Percentiles rank a stretch among this genome's conserved stretches.
Evolutionary conservation across 2,888 invertebrate species (phyloP).

Genomic region (Acanthoscelides obtectus): DNA sequence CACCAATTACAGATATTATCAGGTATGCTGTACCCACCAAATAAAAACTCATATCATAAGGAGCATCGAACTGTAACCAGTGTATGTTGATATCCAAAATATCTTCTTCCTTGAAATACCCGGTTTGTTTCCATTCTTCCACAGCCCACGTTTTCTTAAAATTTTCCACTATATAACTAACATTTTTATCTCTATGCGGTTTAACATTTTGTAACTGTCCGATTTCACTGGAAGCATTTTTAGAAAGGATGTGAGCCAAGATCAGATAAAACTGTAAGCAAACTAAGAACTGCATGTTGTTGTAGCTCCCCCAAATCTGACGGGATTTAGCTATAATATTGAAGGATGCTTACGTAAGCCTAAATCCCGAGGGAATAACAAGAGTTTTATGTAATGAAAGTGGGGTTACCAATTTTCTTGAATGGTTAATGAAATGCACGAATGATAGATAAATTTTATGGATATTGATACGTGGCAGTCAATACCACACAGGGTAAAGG

Average conservation of each 20-base stretch:
- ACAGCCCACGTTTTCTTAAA: conserved; percentile 42
- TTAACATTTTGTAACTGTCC: not conserved
- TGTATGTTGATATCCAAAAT: conserved; percentile 61
- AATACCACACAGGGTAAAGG: too few species aligned
- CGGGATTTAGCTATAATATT: not conserved
- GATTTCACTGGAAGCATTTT: not conserved
- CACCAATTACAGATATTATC: conserved; percentile 61
- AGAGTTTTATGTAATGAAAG: not conserved
- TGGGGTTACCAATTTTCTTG: not conserved
- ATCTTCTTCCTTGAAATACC: conserved; percentile 56
- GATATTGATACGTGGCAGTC: too few species aligned
- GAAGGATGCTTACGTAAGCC: not conserved
- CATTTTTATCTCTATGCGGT: conserved; percentile 2
- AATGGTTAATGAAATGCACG: not conserved
- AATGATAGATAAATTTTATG: not conserved
- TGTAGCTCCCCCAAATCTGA: not conserved
- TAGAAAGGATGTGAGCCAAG: not conserved
- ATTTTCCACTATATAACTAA: conserved; percentile 19
- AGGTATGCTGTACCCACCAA: conserved; percentile 59
- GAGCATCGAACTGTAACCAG: conserved; percentile 68
- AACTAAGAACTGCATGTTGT: not conserved
- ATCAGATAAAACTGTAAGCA: not conserved
- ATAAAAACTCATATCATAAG: conserved; percentile 54
- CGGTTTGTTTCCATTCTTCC: conserved; percentile 51
- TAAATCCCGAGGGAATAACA: not conserved